Conservation (phyloP, 2,797 vertebrate genomes). For the Channa striata region DNA sequence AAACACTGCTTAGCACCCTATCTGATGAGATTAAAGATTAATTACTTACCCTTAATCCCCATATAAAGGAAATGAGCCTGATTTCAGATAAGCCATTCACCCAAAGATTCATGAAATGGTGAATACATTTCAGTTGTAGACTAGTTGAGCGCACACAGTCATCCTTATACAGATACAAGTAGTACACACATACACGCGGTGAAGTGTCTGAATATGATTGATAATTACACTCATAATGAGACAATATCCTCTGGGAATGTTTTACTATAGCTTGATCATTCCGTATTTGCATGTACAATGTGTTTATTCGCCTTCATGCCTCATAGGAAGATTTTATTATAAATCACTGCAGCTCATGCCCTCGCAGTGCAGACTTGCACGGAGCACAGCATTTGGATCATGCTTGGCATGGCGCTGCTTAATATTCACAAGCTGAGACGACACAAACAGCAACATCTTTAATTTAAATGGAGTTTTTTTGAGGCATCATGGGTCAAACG, state of each 20-base stretch:
- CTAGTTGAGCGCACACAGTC: background rate
- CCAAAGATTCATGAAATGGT: slow-evolving; percentile 45
- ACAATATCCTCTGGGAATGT: slow-evolving; percentile 40
- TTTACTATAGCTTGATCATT: slow-evolving; percentile 57
- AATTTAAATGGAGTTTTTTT: slow-evolving; percentile 16
- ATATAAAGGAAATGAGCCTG: slow-evolving; percentile 58
- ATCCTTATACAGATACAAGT: background rate
- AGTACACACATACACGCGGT: background rate
- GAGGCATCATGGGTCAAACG: slow-evolving; percentile 1
- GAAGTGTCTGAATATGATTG: slow-evolving; percentile 41
- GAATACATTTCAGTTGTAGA: slow-evolving; percentile 23
- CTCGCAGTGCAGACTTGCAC: slow-evolving; percentile 36
- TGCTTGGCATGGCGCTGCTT: slow-evolving; percentile 23
- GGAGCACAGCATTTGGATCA: slow-evolving; percentile 34
- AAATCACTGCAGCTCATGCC: slow-evolving; percentile 52
- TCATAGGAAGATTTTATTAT: slow-evolving; percentile 62
- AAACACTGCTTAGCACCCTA: slow-evolving; percentile 41
- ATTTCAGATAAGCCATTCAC: slow-evolving; percentile 65
- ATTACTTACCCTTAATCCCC: slow-evolving; percentile 69
- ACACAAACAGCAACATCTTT: slow-evolving; percentile 26
- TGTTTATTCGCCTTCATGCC: slow-evolving; percentile 53
- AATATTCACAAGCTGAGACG: slow-evolving; percentile 34
- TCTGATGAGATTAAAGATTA: slow-evolving; percentile 77
- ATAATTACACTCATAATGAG: slow-evolving; percentile 45
- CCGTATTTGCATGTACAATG: slow-evolving; percentile 57